Base-by-base conservation (phyloP, 2,888 invertebrate species). In the Zaprionus lineosus region DNA sequence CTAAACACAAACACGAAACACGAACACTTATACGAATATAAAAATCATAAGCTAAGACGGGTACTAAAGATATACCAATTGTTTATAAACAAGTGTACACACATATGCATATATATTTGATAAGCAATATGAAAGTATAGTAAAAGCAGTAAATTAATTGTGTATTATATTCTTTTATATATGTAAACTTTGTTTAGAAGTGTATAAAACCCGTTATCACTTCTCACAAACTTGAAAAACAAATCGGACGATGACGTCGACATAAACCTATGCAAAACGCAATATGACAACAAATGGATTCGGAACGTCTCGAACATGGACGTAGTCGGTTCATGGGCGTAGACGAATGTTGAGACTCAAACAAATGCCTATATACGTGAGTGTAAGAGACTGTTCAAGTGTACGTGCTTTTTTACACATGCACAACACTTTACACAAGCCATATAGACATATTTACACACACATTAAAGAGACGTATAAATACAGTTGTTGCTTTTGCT, bases 261-360 rank as follows among this genome's bases (percentile, higher is more conserved):
- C 51, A 24, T 52, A 29, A 41, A 56, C 70, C 71, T 71, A 62
- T 70, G 66, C 61, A 70, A 70, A 70, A 70, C 70, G 70, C 70
- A 70, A 70, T 57, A 70, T 55, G 48, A 41, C 43, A 51, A 47
- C 21, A 28, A 51, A 19, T 18, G n/a, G 14, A n/a, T 36, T 29
- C 29, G 12, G 28, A 68, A 58, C 59, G 37, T 12, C 19, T 48
- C 43, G 60, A 29, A 53, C 57, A 57, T 37, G 37, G 44, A 48
- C 59, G 47, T 50, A 33, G 39, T 56, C 34, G 48, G 50, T 60
- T 65, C 69, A 69, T 65, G 69, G 69, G 70, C 61, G 70, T 55
- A 53, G 70, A 58, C 55, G 9, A 28, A 46, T 51, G 24, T 50
- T 29, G 34, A 37, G 60, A 37, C 60, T 52, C 69, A 69, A 69